Base-by-base conservation (phyloP, 2,113 vertebrate species). In the Syrrhaptes paradoxus region DNA sequence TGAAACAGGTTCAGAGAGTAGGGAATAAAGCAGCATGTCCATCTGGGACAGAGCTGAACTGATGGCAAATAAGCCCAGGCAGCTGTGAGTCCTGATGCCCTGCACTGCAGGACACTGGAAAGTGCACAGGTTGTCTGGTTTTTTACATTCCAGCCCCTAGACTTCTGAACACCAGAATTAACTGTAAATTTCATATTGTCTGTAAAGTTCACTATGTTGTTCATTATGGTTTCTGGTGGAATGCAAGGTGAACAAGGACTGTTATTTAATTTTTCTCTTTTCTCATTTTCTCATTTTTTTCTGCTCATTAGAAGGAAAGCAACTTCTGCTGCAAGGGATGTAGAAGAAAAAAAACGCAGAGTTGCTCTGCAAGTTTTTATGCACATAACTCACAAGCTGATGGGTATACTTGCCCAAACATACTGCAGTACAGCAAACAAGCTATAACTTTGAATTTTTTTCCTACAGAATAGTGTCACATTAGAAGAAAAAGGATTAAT, bases 81-180 rank as follows among this genome's bases (percentile, higher is more conserved):
- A 58, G 13, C 9, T 10, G 4, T 2, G 8, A 78, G 25, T 51
- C 51, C 51, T 24, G 45, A 73, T 1, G 2, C 13, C 16, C 45
- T 26, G 19, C 32, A 15, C 29, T 28, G 45, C 70, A 12, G 9
- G 62, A n/a, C 43, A 20, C 7, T 10, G 31, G 4, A 7, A 4
- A 46, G 20, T 6, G 11, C 0, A 4, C 1, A 8, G 34, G 14
- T 7, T 66, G 26, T 59, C 29, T 31, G 24, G 4, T 32, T 48
- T 80, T 62, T 45, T 26, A 59, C 28, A 71, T 21, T 34, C 45
- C 34, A n/a, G 41, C 9, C 45, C 13, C 14, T 26, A 14, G 11
- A 4, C 18, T 36, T 57, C 51, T 45, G 38, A 73, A 48, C 1
- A 3, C 13, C 20, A 34, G 14, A 93, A 65, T 36, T 77, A 41